phyloP scores from a whole-genome alignment of 2,113 vertebrate species.

The Anseranas semipalmata region DNA sequence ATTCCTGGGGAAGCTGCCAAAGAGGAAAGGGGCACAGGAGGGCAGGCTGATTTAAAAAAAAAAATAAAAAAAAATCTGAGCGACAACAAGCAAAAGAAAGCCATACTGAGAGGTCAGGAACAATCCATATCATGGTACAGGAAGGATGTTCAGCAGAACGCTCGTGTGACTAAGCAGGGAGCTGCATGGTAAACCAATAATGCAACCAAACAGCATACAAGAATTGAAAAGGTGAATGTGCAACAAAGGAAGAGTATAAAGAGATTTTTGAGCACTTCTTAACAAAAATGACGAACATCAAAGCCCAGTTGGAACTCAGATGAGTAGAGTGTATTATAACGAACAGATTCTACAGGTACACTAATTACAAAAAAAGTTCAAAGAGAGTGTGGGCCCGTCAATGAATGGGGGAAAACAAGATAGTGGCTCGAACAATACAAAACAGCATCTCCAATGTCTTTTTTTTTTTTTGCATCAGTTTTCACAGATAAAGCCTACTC shows the following conservation, averaged over 20 bases:
- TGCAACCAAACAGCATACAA: background rate
- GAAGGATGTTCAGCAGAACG: background rate
- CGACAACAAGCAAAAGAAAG: background rate
- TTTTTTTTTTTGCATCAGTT: background rate
- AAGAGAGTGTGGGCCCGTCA: accelerated
- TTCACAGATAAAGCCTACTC: background rate
- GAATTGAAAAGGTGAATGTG: background rate
- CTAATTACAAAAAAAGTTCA: background rate
- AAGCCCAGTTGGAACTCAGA: background rate
- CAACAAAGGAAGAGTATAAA: background rate
- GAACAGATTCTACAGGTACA: background rate
- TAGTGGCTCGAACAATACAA: background rate
- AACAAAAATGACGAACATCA: background rate
- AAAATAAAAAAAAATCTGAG: background rate
- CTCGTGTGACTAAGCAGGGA: background rate
- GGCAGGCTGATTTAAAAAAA: background rate
- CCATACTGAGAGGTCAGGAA: background rate
- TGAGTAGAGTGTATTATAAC: background rate
- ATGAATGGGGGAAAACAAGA: background rate
- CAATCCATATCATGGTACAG: background rate
- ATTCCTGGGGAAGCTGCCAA: background rate
- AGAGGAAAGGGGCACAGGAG: background rate
- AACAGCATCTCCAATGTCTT: background rate
- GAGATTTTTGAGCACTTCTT: background rate
- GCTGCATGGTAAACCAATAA: background rate